Evolutionary conservation across 2,888 invertebrate genomes (phyloP).

Genomic region (Orchestes rusci): DNA sequence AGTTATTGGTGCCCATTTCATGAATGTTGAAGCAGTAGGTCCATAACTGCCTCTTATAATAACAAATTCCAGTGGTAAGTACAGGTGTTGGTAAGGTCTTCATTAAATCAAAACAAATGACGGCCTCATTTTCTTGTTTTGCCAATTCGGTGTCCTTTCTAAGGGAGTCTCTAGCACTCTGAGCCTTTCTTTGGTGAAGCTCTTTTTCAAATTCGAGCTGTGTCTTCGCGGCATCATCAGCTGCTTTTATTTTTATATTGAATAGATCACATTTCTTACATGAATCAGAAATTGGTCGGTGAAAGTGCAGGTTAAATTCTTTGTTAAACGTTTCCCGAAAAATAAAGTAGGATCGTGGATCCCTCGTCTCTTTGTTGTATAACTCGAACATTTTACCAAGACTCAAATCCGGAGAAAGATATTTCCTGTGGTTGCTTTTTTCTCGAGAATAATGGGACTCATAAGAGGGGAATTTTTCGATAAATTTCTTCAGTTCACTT

Average conservation of each 20-base stretch:
- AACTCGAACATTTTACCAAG: constrained; percentile 25
- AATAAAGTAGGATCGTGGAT: not conserved
- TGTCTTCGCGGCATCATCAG: constrained; percentile 10
- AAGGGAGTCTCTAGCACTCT: constrained; percentile 22
- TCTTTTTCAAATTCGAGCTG: constrained; percentile 18
- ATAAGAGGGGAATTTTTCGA: too few species aligned
- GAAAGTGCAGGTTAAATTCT: constrained; percentile 25
- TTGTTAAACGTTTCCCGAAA: constrained; percentile 16
- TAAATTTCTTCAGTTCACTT: too few species aligned
- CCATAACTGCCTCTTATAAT: constrained; percentile 33
- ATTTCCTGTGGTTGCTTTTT: constrained; percentile 25
- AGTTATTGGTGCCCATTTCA: not conserved
- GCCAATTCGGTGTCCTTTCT: constrained; percentile 17
- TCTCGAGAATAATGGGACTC: constrained; percentile 24
- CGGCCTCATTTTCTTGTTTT: too few species aligned
- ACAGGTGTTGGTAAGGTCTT: constrained; percentile 32
- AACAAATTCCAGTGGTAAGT: constrained; percentile 27
- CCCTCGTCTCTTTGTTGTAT: constrained; percentile 11
- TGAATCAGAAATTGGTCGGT: constrained; percentile 22
- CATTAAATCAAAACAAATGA: constrained; percentile 30
- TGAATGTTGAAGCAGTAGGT: constrained; percentile 26
- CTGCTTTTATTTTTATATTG: constrained; percentile 22
- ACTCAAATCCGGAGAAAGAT: constrained; percentile 26
- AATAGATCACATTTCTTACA: constrained; percentile 27
- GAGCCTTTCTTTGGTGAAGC: constrained; percentile 24